A percentile compares a stretch with the other conserved stretches of the same genome.
Evolutionary conservation across 1,140 invertebrate species (phyloP).

Genomic region (Leptinotarsa lineolata): DNA sequence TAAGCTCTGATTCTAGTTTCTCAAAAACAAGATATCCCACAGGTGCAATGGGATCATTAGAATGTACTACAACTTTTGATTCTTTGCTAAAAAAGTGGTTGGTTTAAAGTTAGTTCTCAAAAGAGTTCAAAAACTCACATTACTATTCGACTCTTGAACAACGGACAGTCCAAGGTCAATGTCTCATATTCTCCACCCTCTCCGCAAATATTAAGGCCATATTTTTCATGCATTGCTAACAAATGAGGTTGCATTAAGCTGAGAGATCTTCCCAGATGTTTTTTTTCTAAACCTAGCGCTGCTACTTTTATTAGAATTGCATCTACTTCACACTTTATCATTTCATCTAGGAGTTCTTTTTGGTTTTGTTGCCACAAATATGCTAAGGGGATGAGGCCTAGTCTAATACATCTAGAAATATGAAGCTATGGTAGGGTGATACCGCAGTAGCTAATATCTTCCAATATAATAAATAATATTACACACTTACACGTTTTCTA

Average conservation of each 20-base stretch:
- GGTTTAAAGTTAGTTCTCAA: not conserved
- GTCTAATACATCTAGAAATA: conserved; percentile 76
- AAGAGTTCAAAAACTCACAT: conserved; percentile 71
- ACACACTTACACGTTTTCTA: conserved; percentile 89
- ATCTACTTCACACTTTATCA: conserved; percentile 90
- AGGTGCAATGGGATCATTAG: conserved; percentile 88
- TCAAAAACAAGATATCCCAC: conserved; percentile 90
- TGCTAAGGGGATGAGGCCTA: conserved; percentile 85
- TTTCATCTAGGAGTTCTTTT: conserved; percentile 91
- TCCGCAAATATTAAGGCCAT: conserved; percentile 96
- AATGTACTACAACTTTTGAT: conserved; percentile 84
- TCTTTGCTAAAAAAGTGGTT: conserved; percentile 73
- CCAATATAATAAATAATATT: not conserved
- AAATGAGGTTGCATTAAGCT: conserved; percentile 84
- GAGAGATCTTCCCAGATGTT: conserved; percentile 88
- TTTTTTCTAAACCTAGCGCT: conserved; percentile 84
- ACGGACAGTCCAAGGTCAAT: conserved; percentile 94
- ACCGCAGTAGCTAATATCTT: not conserved
- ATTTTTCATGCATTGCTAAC: conserved; percentile 88
- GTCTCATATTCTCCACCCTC: conserved; percentile 99
- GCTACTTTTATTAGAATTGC: conserved; percentile 98
- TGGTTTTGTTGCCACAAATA: conserved; percentile 96
- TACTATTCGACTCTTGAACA: conserved; percentile 88
- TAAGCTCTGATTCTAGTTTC: conserved; percentile 76
- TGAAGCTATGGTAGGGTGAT: not conserved